Evolutionary conservation across 2,888 invertebrate species (phyloP), one percentile per base, ranked within the genome.

Genomic region (Torymus aiolomorphi): DNA sequence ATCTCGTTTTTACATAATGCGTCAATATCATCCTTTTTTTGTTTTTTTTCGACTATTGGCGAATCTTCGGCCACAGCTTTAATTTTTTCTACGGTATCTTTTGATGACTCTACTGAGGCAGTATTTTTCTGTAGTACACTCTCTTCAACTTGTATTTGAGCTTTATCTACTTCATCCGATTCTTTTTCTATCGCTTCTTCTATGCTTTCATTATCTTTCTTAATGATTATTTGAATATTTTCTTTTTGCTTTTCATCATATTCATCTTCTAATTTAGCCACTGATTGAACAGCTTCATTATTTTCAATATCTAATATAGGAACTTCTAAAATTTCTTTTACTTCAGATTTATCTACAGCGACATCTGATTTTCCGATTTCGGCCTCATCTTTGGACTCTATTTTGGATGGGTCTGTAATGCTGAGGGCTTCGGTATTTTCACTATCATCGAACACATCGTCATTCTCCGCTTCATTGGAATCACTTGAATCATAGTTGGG

Each of bases 401-500:
- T 42, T 1, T 42, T 42, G 8, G 42, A 42, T 42, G 42, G 8
- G 8, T 42, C 42, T 1, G 42, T 42, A 42, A 42, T 42, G 42
- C 42, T 42, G 8, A 42, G 8, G 42, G 42, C 42, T 42, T 75
- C 74, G 14, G 20, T n/a, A 2, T 73, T 73, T 56, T 81, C 80
- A 56, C 18, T 81, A 31, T 75, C 75, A 42, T 42, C 42, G 8
- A 72, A 57, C 8, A 61, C 24, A 31, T 71, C 74, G 10, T 76
- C 54, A 16, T 12, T 79, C 49, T 80, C 80, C 13, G 18, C 57
- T 20, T 76, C 73, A 67, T 80, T 79, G 4, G 80, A 62, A 61
- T 80, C 80, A 61, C 80, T 80, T 42, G 42, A 42, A 49, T 80
- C 73, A 56, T 82, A 82, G 52, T 73, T 73, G 54, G 82, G n/a